Evolutionary conservation across 2,888 invertebrate species (phyloP).

Genomic region (Molanna angustata): DNA sequence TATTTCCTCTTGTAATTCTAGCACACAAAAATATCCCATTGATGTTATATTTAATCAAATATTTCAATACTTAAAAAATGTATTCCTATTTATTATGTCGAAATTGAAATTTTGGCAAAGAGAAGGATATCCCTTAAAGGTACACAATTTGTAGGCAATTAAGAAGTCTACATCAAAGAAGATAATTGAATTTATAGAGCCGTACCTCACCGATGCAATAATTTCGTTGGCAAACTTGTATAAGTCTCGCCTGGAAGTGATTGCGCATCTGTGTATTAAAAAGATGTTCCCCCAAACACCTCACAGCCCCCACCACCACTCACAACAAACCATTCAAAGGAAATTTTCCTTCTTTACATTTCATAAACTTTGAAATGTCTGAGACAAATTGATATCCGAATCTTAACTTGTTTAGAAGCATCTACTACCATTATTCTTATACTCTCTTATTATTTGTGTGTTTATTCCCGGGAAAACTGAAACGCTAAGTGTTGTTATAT

Average conservation of each 20-base stretch:
- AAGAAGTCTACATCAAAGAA: conserved; percentile 5
- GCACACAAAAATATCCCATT: too few relatives aligned
- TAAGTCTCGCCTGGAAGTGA: not conserved
- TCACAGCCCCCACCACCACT: too few relatives aligned
- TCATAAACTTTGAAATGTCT: conserved; percentile 9
- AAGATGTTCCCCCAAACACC: too few relatives aligned
- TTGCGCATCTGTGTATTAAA: not conserved
- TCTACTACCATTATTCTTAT: not conserved
- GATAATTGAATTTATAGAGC: conserved; percentile 4
- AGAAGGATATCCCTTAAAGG: not conserved
- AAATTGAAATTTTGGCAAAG: not conserved
- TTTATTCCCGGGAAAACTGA: not conserved
- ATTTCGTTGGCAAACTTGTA: conserved; percentile 1
- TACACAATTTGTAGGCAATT: not conserved
- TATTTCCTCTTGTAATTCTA: too few relatives aligned
- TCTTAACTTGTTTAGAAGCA: too few relatives aligned
- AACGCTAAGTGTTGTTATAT: not conserved
- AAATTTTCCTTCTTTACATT: conserved; percentile 6
- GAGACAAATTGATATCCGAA: conserved; percentile 1
- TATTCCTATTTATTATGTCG: not conserved
- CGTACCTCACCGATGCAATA: not conserved
- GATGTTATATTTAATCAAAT: too few relatives aligned
- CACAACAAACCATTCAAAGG: too few relatives aligned
- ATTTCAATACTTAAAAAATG: too few relatives aligned
- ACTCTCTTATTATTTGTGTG: not conserved